Percentiles rank a stretch among this genome's conserved stretches.
These are phyloP conservation scores for Paralichthys olivaceus DNA, from an alignment of 2,113 vertebrate genomes.

Conservation along the genomic window DNA sequence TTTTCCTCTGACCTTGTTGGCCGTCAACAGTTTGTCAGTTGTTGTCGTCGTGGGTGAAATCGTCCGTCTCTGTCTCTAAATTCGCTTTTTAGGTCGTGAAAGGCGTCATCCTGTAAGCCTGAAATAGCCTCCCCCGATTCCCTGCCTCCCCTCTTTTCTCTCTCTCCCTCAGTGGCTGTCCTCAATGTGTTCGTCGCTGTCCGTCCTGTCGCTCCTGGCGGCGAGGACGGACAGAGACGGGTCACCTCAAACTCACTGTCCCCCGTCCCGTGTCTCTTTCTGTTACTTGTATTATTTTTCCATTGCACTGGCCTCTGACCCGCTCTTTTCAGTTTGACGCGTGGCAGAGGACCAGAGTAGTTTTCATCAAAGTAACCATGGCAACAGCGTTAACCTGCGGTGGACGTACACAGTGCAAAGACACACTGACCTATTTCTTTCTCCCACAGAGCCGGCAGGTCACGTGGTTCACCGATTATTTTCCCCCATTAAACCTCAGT, in stretches of 20 bases:
- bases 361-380: conserved; percentile 27
- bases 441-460: conserved; percentile 5
- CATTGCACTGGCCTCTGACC: background rate
- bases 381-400: conserved; percentile 39
- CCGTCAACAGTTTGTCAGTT: conserved; percentile 28
- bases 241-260: background rate
- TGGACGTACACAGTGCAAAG: conserved; percentile 9
- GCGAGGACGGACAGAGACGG: too few species aligned
- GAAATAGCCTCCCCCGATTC: conserved; percentile 63
- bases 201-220: too few species aligned
- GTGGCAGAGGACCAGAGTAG: background rate
- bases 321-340: background rate
- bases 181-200: conserved; percentile 66
- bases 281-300: background rate
- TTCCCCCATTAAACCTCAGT: conserved; percentile 12
- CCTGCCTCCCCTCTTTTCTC: background rate
- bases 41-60: background rate
- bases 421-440: conserved; percentile 47
- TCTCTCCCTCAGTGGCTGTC: conserved; percentile 70
- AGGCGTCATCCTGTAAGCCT: conserved; percentile 51
- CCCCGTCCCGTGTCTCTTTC: background rate
- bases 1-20: conserved; percentile 38
- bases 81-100: conserved; percentile 68
- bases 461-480: conserved; percentile 36
- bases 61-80: conserved; percentile 33